Evolutionary conservation across 1,140 invertebrate genomes (phyloP).

Genomic region (Orius insidiosus): DNA sequence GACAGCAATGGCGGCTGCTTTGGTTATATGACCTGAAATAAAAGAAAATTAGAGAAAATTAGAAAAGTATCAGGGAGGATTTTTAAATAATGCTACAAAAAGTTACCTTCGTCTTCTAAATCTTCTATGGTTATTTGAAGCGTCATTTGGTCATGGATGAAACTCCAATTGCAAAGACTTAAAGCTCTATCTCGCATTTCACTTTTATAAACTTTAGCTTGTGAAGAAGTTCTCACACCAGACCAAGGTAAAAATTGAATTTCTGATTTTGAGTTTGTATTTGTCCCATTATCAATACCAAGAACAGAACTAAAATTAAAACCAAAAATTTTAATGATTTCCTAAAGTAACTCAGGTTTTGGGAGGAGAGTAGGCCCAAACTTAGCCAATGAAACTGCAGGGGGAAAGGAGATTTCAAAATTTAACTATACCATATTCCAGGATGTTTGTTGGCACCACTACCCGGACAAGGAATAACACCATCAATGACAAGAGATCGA

Average conservation of each 20-base stretch:
- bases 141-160: slow-evolving; percentile 40
- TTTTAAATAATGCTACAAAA: no score
- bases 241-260: slow-evolving; percentile 1
- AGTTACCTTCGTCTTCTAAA: slow-evolving; percentile 14
- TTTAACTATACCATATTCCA: slow-evolving; percentile 32
- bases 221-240: not conserved
- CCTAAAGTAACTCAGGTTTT: no score
- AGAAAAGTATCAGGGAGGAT: no score
- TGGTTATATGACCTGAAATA: slow-evolving; percentile 36
- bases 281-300: slow-evolving; percentile 26
- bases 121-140: slow-evolving; percentile 21
- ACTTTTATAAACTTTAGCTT: slow-evolving; percentile 32
- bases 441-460: slow-evolving; percentile 41
- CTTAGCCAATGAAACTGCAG: no score
- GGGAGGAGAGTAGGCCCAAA: no score
- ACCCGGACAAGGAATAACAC: no score
- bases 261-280: not conserved
- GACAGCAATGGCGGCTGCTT: slow-evolving; percentile 76
- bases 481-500: no score
- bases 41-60: no score
- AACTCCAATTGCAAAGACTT: slow-evolving; percentile 73
- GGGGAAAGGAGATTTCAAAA: slow-evolving; percentile 2
- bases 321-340: slow-evolving; percentile 4
- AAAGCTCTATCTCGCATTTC: slow-evolving; percentile 60
- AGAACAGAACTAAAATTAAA: slow-evolving; percentile 32